Evolutionary conservation across 35 echinoderm and acorn worm species (phyloP).

Genomic region (Hemicentrotus pulcherrimus): DNA sequence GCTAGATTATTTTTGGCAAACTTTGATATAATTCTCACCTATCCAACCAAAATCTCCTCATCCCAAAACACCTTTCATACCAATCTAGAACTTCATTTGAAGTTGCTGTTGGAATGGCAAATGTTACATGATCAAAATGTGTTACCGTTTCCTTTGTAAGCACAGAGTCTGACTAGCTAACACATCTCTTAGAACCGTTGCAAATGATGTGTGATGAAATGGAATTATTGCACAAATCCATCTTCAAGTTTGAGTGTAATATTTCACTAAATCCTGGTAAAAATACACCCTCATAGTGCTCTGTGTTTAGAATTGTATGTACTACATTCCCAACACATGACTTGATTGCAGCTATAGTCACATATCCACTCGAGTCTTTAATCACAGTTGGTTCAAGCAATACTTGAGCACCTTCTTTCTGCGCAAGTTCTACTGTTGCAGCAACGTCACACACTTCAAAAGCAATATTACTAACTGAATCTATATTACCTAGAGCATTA

Average conservation of each 20-base stretch:
- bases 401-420: conserved; percentile 64
- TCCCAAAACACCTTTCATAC: conserved; percentile 92
- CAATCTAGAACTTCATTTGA: conserved; percentile 67
- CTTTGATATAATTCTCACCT: conserved; percentile 48
- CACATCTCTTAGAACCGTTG: background rate
- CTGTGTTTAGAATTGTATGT: conserved; percentile 80
- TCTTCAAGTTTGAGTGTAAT: background rate
- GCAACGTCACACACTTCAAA: conserved; percentile 80
- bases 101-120: conserved; percentile 70
- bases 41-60: conserved; percentile 81
- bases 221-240: background rate
- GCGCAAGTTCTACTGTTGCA: conserved; percentile 61
- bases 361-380: conserved; percentile 51
- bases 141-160: background rate
- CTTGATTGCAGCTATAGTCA: conserved; percentile 67
- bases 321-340: conserved; percentile 92
- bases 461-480: conserved; percentile 88
- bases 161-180: background rate
- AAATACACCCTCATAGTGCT: conserved; percentile 76
- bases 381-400: conserved; percentile 61
- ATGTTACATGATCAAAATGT: conserved; percentile 96
- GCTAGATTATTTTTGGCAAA: too few relatives aligned
- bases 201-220: background rate
- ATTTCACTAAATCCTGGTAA: conserved; percentile 76
- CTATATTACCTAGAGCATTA: conserved; percentile 25